Evolutionary conservation across 2,113 vertebrate species (phyloP), one percentile per base, ranked within the genome.

Genomic region (Pheucticus melanocephalus): DNA sequence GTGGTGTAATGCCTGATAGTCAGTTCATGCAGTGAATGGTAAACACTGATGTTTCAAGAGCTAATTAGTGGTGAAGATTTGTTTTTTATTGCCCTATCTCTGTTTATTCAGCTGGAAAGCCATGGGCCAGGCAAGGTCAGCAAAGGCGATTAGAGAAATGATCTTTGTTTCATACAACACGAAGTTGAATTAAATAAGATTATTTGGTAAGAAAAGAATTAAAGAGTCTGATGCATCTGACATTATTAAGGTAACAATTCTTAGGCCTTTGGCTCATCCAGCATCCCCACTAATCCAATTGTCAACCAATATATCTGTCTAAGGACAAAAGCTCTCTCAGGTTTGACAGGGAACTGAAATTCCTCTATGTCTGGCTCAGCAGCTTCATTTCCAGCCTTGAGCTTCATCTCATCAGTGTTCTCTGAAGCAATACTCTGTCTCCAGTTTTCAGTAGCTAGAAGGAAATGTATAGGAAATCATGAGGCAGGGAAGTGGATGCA

Each of bases 91-190:
- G 40, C 48, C 27, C 48, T 61, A 68, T 90, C 86, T 84, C 72
- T 51, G 63, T 83, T 86, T 95, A 88, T 91, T 93, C 88, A 88
- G 85, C 82, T 90, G 72, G 39, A 90, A 69, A 94, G 61, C 60
- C 51, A 45, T 1, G 2, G 54, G 56, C 47, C 81, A 54, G 47
- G 45, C 0, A 0, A 95, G 70, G 83, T 86, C 84, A 95, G 81
- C 63, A 83, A 80, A 94, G 59, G 56, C 1, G 0, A 86, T 90
- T 78, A 88, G 60, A 90, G 63, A 88, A 95, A 89, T 60, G 2
- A 70, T 63, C 51, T 61, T 18, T 86, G 47, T 80, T 89, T 80
- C 40, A 31, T 63, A 60, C 24, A 91, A 82, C 7, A 76, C 27
- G 50, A 80, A 68, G 57, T 35, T 82, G 39, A 86, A 94, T 77